A percentile compares a stretch with the other conserved stretches of the same genome.
Conservation (phyloP, 23 tunicate species). For the Aplidium turbinatum region DNA sequence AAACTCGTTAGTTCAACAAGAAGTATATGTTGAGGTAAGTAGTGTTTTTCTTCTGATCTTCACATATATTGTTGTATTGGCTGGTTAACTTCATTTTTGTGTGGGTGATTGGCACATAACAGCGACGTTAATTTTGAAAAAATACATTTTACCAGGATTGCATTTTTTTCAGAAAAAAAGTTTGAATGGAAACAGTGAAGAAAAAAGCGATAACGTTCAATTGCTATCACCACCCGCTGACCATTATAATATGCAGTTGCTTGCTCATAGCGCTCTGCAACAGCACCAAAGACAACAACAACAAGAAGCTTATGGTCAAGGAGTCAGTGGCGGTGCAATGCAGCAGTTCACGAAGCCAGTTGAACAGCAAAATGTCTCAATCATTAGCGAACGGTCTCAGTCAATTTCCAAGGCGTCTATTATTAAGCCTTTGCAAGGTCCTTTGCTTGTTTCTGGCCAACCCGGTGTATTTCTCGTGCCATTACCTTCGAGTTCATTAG, state of each 20-base stretch:
- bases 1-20: too few relatives aligned
- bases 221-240: conserved; percentile 51
- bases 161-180: too few relatives aligned
- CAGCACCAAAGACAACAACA: conserved; percentile 54
- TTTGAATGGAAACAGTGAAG: too few relatives aligned
- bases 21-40: too few relatives aligned
- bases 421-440: background rate
- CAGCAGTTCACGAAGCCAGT: conserved; percentile 65
- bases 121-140: too few relatives aligned
- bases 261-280: conserved; percentile 78
- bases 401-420: background rate
- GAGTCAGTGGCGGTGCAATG: conserved; percentile 71
- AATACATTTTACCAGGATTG: too few relatives aligned
- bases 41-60: too few relatives aligned
- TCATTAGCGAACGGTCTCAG: conserved; percentile 11
- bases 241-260: conserved; percentile 81
- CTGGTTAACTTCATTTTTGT: too few relatives aligned
- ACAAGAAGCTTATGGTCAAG: conserved; percentile 11
- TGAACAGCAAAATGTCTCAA: conserved; percentile 1
- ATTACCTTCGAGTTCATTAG: background rate
- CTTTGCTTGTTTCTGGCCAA: background rate
- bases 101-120: too few relatives aligned
- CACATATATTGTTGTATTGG: too few relatives aligned
- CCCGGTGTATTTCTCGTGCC: background rate
- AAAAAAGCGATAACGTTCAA: too few relatives aligned